Evolutionary conservation across 35 echinoderm and acorn worm species (phyloP), one percentile per base, ranked within the genome.

Genomic region (Anneissia japonica): DNA sequence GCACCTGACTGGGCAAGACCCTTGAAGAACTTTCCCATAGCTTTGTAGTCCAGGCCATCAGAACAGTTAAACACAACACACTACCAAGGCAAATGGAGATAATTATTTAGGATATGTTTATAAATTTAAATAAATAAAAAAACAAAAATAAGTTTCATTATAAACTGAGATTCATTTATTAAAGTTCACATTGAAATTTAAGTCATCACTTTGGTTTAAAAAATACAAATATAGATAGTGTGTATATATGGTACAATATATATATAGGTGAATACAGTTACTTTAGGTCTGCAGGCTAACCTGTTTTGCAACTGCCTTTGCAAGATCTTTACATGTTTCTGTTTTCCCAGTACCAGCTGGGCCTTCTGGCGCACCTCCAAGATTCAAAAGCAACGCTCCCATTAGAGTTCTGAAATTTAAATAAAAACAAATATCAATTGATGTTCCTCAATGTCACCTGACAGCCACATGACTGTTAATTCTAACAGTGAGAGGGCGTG

Each of bases 1-100:
- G 95, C 95, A 45, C 95, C 95, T 74, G 95, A 93, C 74, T 93
- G 92, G 3, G 95, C 95, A 34, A 97, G 74, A 36, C 95, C 95
- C 37, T 97, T 97, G 83, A 97, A 97, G 74, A 97, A 97, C 46
- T 97, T 97, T 0, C 95, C 95, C 95, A 97, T 97, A 17, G 95
- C 95, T 82, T 97, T 97, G 86, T 93, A 97, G 76, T 97, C 95
- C 45, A 97, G 41, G 36, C 95, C 95, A 93, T 97, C 95, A 4
- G 95, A 97, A 73, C 95, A 97, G 82, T 97, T 97, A 86, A 97
- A 97, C 3, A 97, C 95, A 34, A 97, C 95, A 91, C 95, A 97
- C 91, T 97, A 84, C 2, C 10, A 80, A 35, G 31, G 78, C n/a
- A 84, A 38, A 12, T 9, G 1, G 26, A 64, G 33, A 21, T 81